phyloP scores from a whole-genome alignment of 2,888 invertebrate species.

The Ceratothoa steindachneri region DNA sequence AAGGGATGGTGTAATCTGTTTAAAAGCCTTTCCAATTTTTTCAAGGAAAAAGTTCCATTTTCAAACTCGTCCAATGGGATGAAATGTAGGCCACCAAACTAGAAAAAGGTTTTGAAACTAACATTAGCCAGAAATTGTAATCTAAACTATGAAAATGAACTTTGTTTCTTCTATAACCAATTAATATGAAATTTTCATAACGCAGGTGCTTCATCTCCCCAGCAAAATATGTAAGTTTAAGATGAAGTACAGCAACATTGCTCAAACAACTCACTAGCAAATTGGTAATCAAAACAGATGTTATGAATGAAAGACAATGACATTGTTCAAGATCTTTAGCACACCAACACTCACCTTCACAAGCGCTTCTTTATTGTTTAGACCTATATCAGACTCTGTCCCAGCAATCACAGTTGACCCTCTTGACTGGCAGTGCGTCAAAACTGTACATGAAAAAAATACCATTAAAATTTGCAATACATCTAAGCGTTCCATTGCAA shows the following conservation, averaged over 20 bases:
- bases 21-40: not conserved
- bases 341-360: not conserved
- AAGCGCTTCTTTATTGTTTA: not conserved
- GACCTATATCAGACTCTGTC: conserved; percentile 50
- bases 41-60: not conserved
- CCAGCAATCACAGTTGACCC: conserved; percentile 85
- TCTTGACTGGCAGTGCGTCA: conserved; percentile 81
- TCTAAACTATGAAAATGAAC: too few species aligned
- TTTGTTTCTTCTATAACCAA: too few species aligned
- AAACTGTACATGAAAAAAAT: conserved; percentile 59
- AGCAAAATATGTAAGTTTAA: too few species aligned
- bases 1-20: not conserved
- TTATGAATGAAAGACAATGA: too few species aligned
- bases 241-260: too few species aligned
- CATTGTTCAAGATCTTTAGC: too few species aligned
- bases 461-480: not conserved
- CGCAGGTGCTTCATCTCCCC: too few species aligned
- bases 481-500: not conserved
- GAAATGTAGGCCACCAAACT: conserved; percentile 5
- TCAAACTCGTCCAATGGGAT: not conserved
- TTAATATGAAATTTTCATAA: too few species aligned
- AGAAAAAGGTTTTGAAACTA: not conserved
- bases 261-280: too few species aligned
- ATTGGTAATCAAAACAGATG: too few species aligned
- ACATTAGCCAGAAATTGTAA: too few species aligned